Base-by-base conservation (phyloP, 2,888 invertebrate species). In the Meiosimyza platycephala region DNA sequence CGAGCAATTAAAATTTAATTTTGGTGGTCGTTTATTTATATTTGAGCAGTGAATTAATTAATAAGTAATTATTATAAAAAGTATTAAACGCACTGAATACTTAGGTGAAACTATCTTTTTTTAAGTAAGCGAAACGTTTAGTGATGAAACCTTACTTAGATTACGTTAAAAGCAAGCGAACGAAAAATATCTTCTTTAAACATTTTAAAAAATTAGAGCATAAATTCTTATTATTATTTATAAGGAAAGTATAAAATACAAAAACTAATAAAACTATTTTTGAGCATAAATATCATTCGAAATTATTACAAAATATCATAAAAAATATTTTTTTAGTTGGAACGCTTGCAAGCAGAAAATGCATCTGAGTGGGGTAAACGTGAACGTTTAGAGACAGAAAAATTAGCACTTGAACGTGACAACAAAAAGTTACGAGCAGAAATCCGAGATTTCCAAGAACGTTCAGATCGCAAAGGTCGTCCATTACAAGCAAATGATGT, bases 321-420 rank as follows among this genome's bases (percentile, higher is more conserved):
- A 4, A 59, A 67, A 55, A 47, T 57, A 69, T 59, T 59, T 64
- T 15, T 69, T 7, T 60, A 96, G 91, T 87, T 97, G 78, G 97
- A 97, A 84, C 90, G 93, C 79, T 88, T 97, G 15, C 97, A 97
- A 88, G 93, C 94, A 0, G 97, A 97, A 88, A 97, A 97, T 87
- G 96, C 96, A 0, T 92, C 94, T 1, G 97, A 97, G 85, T 97
- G 97, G 97, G 95, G 94, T 18, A 95, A 95, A 85, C 89, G 97
- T 6, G 97, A 97, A 86, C 89, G 95, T 7, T 85, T 97, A 66
- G 97, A 97, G 88, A 95, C 96, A 0, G 97, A 97, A 81, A 96
- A 96, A 84, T 89, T 95, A 80, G 92, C 93, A 0, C 89, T 97
- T 77, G 93, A 97, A 82, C 89, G 97, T 52, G 97, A 97, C 80